Evolutionary conservation across 2,113 vertebrate genomes (phyloP).

Genomic region (Tringa solitaria): DNA sequence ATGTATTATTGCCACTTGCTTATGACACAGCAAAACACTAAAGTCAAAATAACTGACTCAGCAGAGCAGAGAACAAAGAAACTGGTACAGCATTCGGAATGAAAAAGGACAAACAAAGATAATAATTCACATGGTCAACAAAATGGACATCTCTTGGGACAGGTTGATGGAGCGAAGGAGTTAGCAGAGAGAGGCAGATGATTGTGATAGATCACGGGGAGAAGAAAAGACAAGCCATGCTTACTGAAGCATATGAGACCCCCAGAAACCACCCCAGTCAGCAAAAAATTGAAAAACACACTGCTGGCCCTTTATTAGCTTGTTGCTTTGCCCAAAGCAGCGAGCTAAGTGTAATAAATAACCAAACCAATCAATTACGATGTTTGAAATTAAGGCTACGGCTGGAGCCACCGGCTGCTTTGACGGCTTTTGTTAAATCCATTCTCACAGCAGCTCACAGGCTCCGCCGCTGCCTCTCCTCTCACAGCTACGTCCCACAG

Average conservation of each 20-base stretch:
- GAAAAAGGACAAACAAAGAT: conserved; percentile 62
- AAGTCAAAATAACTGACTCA: conserved; percentile 41
- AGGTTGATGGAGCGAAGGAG: conserved; percentile 67
- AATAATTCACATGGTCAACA: conserved; percentile 84
- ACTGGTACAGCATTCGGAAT: conserved; percentile 57
- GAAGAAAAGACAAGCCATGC: conserved; percentile 80
- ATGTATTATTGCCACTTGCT: background rate
- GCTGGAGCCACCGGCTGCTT: conserved; percentile 24
- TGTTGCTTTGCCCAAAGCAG: conserved; percentile 68
- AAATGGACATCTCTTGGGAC: conserved; percentile 77
- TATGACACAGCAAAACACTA: background rate
- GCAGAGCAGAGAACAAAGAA: conserved; percentile 6
- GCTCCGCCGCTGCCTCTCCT: background rate
- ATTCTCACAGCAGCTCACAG: background rate
- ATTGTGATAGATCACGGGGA: conserved; percentile 86
- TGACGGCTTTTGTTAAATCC: background rate
- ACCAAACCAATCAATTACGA: conserved; percentile 71
- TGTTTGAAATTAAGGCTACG: conserved; percentile 67
- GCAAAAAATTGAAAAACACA: conserved; percentile 75
- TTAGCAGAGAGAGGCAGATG: conserved; percentile 67
- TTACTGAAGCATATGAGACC: conserved; percentile 80
- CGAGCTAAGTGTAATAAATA: conserved; percentile 73
- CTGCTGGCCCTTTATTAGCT: conserved; percentile 75
- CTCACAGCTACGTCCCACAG: background rate
- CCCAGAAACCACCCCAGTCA: conserved; percentile 75